A percentile compares a stretch with the other conserved stretches of the same genome.
Evolutionary conservation across 2,797 vertebrate species (phyloP).

Genomic region (Leuciscus waleckii): DNA sequence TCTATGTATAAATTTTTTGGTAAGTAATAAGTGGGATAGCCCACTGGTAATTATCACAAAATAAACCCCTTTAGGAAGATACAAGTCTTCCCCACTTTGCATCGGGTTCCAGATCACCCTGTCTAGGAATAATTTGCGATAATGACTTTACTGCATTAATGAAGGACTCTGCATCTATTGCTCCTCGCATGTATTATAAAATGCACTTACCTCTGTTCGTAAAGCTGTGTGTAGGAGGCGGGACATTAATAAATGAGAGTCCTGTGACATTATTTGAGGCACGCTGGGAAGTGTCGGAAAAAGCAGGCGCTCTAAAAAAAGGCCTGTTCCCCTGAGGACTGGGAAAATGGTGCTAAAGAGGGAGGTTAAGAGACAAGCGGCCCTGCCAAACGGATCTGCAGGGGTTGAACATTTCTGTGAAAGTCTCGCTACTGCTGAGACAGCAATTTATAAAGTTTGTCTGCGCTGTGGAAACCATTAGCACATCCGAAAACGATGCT

Average conservation of each 20-base stretch:
- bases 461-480: neutral
- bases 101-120: neutral
- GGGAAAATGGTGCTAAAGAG: constrained; percentile 48
- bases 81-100: neutral
- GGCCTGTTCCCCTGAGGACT: constrained; percentile 46
- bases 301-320: constrained; percentile 39
- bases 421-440: neutral
- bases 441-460: neutral
- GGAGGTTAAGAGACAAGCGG: constrained; percentile 52
- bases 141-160: constrained; percentile 12
- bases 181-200: neutral
- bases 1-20: neutral
- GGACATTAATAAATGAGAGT: constrained; percentile 16
- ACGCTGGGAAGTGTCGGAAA: constrained; percentile 38
- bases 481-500: neutral
- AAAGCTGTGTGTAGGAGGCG: neutral
- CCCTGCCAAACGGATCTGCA: constrained; percentile 42
- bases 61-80: too few relatives aligned
- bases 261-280: constrained; percentile 32
- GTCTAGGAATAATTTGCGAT: neutral
- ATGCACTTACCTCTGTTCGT: constrained; percentile 12
- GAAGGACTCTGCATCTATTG: neutral
- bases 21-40: neutral
- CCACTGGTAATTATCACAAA: neutral
- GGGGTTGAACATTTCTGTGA: constrained; percentile 23